These are phyloP conservation scores for Urocolius indicus DNA, from an alignment of 2,113 vertebrate genomes.

Conservation along the genomic window DNA sequence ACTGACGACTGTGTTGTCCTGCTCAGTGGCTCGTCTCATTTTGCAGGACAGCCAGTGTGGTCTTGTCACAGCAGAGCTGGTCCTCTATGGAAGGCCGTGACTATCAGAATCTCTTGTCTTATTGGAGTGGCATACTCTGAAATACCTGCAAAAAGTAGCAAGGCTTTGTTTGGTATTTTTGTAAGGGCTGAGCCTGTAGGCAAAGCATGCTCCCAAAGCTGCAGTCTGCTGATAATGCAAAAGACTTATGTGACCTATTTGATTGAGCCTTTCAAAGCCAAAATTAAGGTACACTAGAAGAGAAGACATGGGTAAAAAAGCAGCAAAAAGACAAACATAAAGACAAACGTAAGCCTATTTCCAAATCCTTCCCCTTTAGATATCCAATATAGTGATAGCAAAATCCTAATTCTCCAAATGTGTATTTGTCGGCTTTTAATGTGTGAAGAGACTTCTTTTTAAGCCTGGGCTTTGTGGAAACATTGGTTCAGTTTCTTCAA, in stretches of 20 bases:
- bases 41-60: neutral
- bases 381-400: neutral
- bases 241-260: neutral
- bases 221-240: conserved; percentile 31
- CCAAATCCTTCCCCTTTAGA: neutral
- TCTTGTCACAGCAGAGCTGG: neutral
- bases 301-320: neutral
- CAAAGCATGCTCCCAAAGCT: neutral
- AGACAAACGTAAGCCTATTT: conserved; percentile 21
- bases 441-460: conserved; percentile 16
- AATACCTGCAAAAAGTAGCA: neutral
- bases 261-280: neutral
- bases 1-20: neutral
- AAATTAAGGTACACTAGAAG: neutral
- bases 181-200: neutral
- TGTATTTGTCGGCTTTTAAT: neutral
- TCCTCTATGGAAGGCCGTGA: accelerated
- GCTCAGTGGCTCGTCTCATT: neutral
- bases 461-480: conserved; percentile 39
- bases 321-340: neutral
- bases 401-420: conserved; percentile 28
- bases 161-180: neutral
- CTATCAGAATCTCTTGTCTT: neutral
- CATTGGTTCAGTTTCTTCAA: conserved; percentile 12
- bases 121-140: accelerated